These are phyloP conservation scores for Meloidogyne hapla DNA, from an alignment of 1,140 invertebrate genomes.

Conservation along the genomic window DNA sequence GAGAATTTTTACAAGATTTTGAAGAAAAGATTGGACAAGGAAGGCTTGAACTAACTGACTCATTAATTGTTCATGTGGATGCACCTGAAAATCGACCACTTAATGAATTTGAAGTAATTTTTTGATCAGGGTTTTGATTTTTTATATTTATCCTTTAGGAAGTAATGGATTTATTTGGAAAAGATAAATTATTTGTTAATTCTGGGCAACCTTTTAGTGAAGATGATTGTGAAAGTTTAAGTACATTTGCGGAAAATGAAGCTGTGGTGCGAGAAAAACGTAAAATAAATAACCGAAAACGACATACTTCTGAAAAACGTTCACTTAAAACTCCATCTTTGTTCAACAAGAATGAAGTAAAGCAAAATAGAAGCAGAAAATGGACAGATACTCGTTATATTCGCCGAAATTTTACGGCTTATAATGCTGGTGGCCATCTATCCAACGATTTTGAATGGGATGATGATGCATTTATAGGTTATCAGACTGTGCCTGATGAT, in stretches of 20 bases:
- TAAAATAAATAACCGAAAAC: background rate
- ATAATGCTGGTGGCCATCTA: background rate
- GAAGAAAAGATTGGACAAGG: constrained; percentile 2
- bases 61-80: constrained; percentile 39
- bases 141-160: too few relatives aligned
- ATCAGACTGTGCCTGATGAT: background rate
- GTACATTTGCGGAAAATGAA: background rate
- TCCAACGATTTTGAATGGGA: constrained; percentile 29
- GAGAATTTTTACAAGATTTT: constrained; percentile 15
- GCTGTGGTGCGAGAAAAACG: background rate
- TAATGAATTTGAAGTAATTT: constrained; percentile 34
- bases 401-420: background rate
- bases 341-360: background rate
- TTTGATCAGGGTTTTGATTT: background rate
- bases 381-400: constrained; percentile 4
- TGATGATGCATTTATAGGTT: constrained; percentile 15
- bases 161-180: constrained; percentile 41
- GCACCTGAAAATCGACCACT: constrained; percentile 7
- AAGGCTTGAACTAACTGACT: constrained; percentile 28
- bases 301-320: too few relatives aligned
- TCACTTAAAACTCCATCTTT: background rate
- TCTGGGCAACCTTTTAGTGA: constrained; percentile 16
- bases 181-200: background rate
- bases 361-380: background rate
- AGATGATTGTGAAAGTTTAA: constrained; percentile 18